These are phyloP conservation scores for Periophthalmus modestus DNA, from an alignment of 2,113 vertebrate species.

Conservation along the genomic window DNA sequence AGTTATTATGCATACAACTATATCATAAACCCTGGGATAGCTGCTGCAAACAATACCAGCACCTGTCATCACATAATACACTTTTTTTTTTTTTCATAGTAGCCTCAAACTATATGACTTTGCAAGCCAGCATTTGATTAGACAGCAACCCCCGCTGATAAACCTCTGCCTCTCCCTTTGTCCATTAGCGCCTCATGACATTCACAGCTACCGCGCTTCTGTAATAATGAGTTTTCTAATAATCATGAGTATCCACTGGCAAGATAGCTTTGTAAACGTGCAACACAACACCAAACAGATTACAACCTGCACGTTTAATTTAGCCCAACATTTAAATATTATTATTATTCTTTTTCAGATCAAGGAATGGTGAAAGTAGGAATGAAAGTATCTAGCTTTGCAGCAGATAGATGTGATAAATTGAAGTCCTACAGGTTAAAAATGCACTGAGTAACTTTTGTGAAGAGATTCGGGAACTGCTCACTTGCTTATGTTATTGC, in stretches of 20 bases:
- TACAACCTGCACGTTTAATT: background rate
- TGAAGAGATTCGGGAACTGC: too few species aligned
- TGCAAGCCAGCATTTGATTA: background rate
- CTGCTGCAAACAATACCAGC: too few species aligned
- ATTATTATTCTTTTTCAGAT: background rate
- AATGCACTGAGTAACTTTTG: too few species aligned
- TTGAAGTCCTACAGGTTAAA: too few species aligned
- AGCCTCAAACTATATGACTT: background rate
- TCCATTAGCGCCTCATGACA: background rate
- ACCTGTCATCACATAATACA: background rate
- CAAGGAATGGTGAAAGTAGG: background rate
- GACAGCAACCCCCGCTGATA: background rate
- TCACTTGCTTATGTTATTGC: too few species aligned
- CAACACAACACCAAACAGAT: background rate
- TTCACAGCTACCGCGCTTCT: background rate
- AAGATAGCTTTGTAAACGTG: conserved; percentile 2
- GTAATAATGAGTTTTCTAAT: conserved; percentile 5
- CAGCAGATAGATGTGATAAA: background rate
- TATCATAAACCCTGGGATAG: too few species aligned
- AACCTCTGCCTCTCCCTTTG: background rate
- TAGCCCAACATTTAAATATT: background rate
- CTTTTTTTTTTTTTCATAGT: background rate
- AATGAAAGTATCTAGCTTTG: background rate
- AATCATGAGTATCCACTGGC: background rate
- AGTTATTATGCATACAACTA: too few species aligned